A percentile compares a stretch with the other conserved stretches of the same genome.
These are phyloP conservation scores for Andrena fulva DNA, from an alignment of 2,888 invertebrate genomes.

Conservation along the genomic window DNA sequence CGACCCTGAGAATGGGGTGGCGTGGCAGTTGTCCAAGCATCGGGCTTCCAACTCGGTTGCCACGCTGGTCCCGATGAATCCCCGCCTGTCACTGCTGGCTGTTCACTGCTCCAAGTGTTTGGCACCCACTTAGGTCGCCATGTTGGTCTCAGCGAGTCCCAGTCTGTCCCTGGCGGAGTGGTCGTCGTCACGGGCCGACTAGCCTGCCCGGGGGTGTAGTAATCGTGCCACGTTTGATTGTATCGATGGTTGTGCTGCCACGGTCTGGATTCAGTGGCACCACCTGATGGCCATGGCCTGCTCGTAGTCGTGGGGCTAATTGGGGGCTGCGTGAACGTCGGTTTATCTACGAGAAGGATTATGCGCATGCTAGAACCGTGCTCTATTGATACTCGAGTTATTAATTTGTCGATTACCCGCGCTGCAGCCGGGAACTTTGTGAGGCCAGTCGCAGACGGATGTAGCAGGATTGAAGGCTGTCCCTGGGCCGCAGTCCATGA, in stretches of 20 bases:
- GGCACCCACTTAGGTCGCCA: conserved; percentile 50
- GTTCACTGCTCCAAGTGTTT: conserved; percentile 4
- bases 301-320: background rate
- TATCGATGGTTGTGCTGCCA: conserved; percentile 30
- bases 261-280: conserved; percentile 8
- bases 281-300: conserved; percentile 28
- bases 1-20: background rate
- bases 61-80: conserved; percentile 19
- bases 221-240: conserved; percentile 30
- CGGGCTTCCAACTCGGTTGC: conserved; percentile 33
- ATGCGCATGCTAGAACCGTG: background rate
- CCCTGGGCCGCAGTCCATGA: conserved; percentile 84
- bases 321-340: background rate
- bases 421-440: conserved; percentile 81
- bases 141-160: conserved; percentile 44
- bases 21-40: background rate
- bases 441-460: conserved; percentile 83
- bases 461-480: conserved; percentile 83
- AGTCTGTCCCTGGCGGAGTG: conserved; percentile 53
- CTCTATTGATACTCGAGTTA: background rate
- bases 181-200: conserved; percentile 80
- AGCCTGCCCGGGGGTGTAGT: conserved; percentile 70
- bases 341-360: conserved; percentile 10
- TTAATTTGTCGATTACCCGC: conserved; percentile 42
- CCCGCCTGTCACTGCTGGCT: conserved; percentile 5